phyloP scores from a whole-genome alignment of 2,797 vertebrate species.

The Tenualosa ilisha region DNA sequence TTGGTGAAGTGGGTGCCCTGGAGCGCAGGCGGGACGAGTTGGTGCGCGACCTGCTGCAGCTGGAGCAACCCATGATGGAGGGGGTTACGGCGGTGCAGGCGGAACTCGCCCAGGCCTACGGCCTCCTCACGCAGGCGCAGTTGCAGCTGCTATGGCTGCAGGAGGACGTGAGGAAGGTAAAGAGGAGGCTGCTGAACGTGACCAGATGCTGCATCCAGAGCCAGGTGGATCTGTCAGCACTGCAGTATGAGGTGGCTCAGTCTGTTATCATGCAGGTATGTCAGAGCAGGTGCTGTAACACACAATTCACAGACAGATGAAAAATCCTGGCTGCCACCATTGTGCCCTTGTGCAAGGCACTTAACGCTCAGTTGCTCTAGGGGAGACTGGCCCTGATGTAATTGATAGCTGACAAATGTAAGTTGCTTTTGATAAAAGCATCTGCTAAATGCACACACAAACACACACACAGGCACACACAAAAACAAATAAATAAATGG shows the following conservation, averaged over 20 bases:
- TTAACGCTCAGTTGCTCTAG: too few relatives aligned
- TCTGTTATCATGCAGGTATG: constrained; percentile 35
- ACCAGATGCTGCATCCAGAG: constrained; percentile 85
- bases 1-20: constrained; percentile 77
- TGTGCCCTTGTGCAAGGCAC: too few relatives aligned
- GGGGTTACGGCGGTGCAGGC: constrained; percentile 77
- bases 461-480: too few relatives aligned
- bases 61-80: constrained; percentile 80
- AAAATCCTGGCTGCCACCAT: neutral
- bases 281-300: neutral
- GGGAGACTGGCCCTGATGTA: too few relatives aligned
- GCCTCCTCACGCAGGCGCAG: constrained; percentile 75
- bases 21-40: constrained; percentile 80
- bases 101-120: constrained; percentile 72
- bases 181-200: constrained; percentile 81
- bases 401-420: neutral
- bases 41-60: constrained; percentile 75
- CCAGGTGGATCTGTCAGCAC: constrained; percentile 81
- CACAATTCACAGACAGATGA: neutral
- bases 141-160: constrained; percentile 76
- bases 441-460: too few relatives aligned
- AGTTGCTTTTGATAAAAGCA: too few relatives aligned
- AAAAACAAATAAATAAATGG: too few relatives aligned
- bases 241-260: constrained; percentile 82
- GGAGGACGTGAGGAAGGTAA: constrained; percentile 82